Percentiles rank a stretch among this genome's conserved stretches.
Evolutionary conservation across 2,113 vertebrate genomes (phyloP).

Genomic region (Delphinapterus leucas): DNA sequence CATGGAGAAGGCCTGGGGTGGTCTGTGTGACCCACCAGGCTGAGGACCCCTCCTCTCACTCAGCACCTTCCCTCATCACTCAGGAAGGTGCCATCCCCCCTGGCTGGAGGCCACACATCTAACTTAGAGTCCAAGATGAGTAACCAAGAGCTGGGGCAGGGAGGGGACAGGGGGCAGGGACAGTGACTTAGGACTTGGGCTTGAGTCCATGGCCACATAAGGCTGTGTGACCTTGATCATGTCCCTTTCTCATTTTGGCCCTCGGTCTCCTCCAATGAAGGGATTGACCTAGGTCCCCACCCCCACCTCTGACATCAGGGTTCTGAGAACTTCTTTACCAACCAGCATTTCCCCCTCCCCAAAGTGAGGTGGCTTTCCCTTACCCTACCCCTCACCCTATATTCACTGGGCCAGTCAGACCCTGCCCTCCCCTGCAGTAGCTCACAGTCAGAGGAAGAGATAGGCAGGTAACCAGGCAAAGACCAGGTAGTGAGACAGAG

Average conservation of each 20-base stretch:
- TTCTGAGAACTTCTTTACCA: neutral
- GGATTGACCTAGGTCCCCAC: neutral
- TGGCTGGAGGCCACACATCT: neutral
- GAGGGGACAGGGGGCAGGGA: neutral
- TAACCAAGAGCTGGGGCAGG: neutral
- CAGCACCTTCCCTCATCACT: neutral
- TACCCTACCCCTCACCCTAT: neutral
- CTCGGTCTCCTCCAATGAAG: neutral
- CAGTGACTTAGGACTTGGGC: neutral
- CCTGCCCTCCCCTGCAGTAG: neutral
- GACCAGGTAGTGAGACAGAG: neutral
- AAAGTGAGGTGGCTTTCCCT: neutral
- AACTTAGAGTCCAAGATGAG: neutral
- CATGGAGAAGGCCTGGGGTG: neutral
- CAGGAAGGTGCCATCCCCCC: neutral
- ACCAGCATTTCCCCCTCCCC: neutral
- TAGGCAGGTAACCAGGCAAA: neutral
- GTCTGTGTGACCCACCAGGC: neutral
- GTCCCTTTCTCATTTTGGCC: neutral
- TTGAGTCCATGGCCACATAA: neutral
- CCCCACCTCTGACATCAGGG: neutral
- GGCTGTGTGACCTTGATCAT: neutral
- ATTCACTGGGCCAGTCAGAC: neutral
- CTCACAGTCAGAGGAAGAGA: neutral
- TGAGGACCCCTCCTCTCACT: neutral